A percentile compares a stretch with the other conserved stretches of the same genome.
Conservation (phyloP, 2,888 invertebrate species). For the Phengaris arion region DNA sequence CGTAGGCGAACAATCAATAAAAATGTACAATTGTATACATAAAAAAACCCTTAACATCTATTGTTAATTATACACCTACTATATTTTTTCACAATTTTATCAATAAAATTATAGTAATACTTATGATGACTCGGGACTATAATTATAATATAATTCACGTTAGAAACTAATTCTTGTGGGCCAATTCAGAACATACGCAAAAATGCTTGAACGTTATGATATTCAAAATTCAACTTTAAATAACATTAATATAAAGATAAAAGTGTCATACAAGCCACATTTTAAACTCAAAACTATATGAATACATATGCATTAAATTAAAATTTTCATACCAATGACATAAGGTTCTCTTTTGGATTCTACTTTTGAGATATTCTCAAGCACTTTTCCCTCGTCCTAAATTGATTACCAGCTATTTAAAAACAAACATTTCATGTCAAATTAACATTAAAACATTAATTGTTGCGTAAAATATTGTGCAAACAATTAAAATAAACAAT, state of each 20-base stretch:
- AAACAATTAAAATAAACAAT: conserved; percentile 8
- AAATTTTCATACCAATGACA: not conserved
- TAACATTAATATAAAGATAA: not conserved
- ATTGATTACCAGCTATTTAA: conserved; percentile 49
- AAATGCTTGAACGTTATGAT: not conserved
- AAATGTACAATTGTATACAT: conserved; percentile 22
- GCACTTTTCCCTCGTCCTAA: not conserved
- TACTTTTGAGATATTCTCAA: not conserved
- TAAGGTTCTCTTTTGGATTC: too few species aligned
- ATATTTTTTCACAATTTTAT: conserved; percentile 28
- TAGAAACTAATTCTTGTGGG: conserved; percentile 61
- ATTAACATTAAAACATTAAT: conserved; percentile 41
- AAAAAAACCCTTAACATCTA: conserved; percentile 18
- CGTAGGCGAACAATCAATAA: not conserved
- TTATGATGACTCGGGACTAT: conserved; percentile 63
- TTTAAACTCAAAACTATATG: not conserved
- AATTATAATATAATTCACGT: conserved; percentile 46
- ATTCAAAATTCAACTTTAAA: not conserved
- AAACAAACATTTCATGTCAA: conserved; percentile 11
- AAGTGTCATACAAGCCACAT: not conserved
- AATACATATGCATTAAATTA: not conserved
- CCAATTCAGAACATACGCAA: not conserved
- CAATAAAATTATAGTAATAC: conserved; percentile 56
- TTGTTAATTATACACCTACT: conserved; percentile 27
- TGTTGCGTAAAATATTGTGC: conserved; percentile 50